Conservation (phyloP, 2,888 invertebrate species). For the Embidobia sp. region DNA sequence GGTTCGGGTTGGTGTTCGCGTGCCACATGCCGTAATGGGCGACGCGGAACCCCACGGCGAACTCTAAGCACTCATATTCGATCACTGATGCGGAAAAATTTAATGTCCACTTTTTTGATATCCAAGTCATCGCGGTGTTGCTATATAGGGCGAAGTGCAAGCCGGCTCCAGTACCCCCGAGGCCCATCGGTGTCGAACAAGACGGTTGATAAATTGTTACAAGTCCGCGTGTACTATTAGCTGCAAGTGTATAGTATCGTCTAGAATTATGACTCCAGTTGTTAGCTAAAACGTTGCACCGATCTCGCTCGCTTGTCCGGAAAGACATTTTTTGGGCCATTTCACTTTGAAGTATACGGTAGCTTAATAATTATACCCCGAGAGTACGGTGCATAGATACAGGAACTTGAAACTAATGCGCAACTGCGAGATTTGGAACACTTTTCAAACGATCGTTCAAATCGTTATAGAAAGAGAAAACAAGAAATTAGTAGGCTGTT, state of each 20-base stretch:
- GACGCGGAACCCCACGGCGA: slow-evolving; percentile 54
- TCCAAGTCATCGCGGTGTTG: slow-evolving; percentile 23
- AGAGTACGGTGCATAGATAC: too few relatives aligned
- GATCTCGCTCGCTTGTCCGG: too few relatives aligned
- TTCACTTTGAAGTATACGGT: background rate
- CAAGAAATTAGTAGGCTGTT: too few relatives aligned
- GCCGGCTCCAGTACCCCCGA: slow-evolving; percentile 15
- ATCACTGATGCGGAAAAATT: slow-evolving; percentile 63
- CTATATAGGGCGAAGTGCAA: slow-evolving; percentile 39
- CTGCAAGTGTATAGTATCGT: too few relatives aligned
- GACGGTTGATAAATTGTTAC: slow-evolving; percentile 42
- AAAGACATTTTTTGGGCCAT: background rate
- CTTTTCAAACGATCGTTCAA: too few relatives aligned
- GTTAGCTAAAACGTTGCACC: too few relatives aligned
- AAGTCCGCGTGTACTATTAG: slow-evolving; percentile 12
- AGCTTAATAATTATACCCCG: too few relatives aligned
- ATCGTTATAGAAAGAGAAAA: too few relatives aligned
- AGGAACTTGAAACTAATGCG: background rate
- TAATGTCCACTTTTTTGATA: slow-evolving; percentile 57
- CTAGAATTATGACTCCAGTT: too few relatives aligned
- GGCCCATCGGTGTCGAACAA: slow-evolving; percentile 16
- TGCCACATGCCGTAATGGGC: slow-evolving; percentile 63
- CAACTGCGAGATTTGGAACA: too few relatives aligned
- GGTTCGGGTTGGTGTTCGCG: slow-evolving; percentile 54
- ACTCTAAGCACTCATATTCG: slow-evolving; percentile 54